These are phyloP conservation scores for Diloba caeruleocephala DNA, from an alignment of 2,888 invertebrate genomes.

Conservation along the genomic window DNA sequence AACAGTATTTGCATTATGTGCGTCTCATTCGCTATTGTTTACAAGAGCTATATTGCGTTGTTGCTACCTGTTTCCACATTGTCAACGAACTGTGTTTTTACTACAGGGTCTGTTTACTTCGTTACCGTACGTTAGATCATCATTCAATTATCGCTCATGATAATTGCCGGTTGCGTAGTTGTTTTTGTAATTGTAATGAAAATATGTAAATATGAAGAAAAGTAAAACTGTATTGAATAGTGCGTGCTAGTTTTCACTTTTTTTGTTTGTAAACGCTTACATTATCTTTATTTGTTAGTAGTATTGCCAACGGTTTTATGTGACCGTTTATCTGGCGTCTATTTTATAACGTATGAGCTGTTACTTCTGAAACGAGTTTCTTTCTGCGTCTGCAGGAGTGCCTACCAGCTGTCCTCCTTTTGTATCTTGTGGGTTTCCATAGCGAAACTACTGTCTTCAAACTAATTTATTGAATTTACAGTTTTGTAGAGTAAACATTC, in stretches of 20 bases:
- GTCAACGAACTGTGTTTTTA: conserved; percentile 36
- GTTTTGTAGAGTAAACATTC: no score
- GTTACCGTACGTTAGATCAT: conserved; percentile 22
- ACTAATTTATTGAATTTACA: no score
- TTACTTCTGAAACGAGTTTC: no score
- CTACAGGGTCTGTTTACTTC: background rate
- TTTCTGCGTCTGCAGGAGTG: no score
- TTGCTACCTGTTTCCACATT: conserved; percentile 3
- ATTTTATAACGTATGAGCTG: no score
- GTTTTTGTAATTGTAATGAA: background rate
- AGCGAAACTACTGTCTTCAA: no score
- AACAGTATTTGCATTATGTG: background rate
- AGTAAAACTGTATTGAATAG: no score
- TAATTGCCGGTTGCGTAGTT: conserved; percentile 20
- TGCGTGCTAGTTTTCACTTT: background rate
- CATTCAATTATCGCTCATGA: conserved; percentile 11
- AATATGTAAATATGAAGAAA: conserved; percentile 3
- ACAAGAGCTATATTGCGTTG: background rate
- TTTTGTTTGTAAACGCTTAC: background rate
- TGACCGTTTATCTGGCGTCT: no score
- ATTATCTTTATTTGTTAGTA: no score
- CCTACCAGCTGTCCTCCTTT: no score
- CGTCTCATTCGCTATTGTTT: conserved; percentile 10
- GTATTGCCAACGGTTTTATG: no score
- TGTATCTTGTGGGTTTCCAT: no score